phyloP scores from a whole-genome alignment of 2,888 invertebrate genomes.

The Automeris io region DNA sequence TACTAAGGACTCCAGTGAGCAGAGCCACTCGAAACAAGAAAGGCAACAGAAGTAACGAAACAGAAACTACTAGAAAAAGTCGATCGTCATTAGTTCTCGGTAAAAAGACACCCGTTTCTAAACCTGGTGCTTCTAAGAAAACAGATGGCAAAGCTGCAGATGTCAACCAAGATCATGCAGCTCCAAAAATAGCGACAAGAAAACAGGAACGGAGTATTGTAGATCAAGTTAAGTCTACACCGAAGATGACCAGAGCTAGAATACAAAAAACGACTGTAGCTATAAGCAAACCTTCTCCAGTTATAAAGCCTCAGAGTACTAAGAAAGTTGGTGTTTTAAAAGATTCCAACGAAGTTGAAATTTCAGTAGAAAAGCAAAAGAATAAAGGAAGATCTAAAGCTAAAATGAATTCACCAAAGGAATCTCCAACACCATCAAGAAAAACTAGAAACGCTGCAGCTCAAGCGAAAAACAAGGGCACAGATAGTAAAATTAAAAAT shows the following conservation, averaged over 20 bases:
- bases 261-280: conserved; percentile 25
- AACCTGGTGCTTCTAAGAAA: conserved; percentile 18
- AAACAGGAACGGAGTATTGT: conserved; percentile 13
- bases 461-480: conserved; percentile 18
- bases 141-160: conserved; percentile 11
- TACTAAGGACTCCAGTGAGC: conserved; percentile 7
- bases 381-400: conserved; percentile 12
- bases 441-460: conserved; percentile 11
- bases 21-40: conserved; percentile 24
- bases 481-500: conserved; percentile 13
- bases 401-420: conserved; percentile 22
- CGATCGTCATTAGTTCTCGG: conserved; percentile 33
- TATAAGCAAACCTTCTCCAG: conserved; percentile 36
- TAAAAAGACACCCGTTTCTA: conserved; percentile 40
- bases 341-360: conserved; percentile 3
- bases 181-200: conserved; percentile 19
- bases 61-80: conserved; percentile 23
- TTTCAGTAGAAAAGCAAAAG: neutral
- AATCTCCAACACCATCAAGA: conserved; percentile 17
- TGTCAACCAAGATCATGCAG: conserved; percentile 11
- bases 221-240: conserved; percentile 23
- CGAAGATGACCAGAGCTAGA: conserved; percentile 33
- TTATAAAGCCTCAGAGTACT: conserved; percentile 27
- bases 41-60: conserved; percentile 1
- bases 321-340: conserved; percentile 10